Percentiles rank a stretch among this genome's conserved stretches.
These are phyloP conservation scores for Eciton burchellii DNA, from an alignment of 1,140 invertebrate species.

Conservation along the genomic window DNA sequence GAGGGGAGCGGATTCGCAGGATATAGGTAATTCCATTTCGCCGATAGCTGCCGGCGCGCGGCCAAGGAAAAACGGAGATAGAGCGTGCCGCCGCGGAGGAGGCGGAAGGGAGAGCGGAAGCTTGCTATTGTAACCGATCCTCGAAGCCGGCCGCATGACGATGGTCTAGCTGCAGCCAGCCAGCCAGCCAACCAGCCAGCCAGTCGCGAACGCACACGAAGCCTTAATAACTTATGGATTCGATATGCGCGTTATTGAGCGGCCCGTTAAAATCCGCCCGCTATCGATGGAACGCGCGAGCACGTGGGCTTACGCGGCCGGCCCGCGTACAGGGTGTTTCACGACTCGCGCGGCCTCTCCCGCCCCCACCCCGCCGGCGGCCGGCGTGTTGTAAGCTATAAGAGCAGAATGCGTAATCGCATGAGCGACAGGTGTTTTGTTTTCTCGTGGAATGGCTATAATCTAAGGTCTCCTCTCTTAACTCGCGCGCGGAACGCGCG, in stretches of 20 bases:
- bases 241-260: slow-evolving; percentile 81
- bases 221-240: slow-evolving; percentile 84
- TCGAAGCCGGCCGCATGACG: slow-evolving; percentile 80
- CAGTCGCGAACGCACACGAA: slow-evolving; percentile 79
- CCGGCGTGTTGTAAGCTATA: slow-evolving; percentile 40
- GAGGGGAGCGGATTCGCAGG: slow-evolving; percentile 65
- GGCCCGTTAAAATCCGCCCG: slow-evolving; percentile 82
- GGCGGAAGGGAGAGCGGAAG: slow-evolving; percentile 52
- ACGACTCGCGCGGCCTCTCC: neutral
- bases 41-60: slow-evolving; percentile 54
- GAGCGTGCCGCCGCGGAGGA: slow-evolving; percentile 33
- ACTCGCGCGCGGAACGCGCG: slow-evolving; percentile 1
- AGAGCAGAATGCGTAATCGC: slow-evolving; percentile 55
- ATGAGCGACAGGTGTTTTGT: slow-evolving; percentile 58
- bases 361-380: slow-evolving; percentile 1
- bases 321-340: slow-evolving; percentile 42
- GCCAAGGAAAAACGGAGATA: slow-evolving; percentile 51
- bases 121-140: slow-evolving; percentile 81
- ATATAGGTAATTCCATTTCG: slow-evolving; percentile 83
- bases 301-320: slow-evolving; percentile 42
- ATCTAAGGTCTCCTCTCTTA: slow-evolving; percentile 11
- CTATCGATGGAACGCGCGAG: slow-evolving; percentile 78
- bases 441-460: slow-evolving; percentile 34
- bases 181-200: slow-evolving; percentile 55
- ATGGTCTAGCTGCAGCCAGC: slow-evolving; percentile 63